These are phyloP conservation scores for Syngnathus acus DNA, from an alignment of 2,797 vertebrate genomes.

Conservation along the genomic window DNA sequence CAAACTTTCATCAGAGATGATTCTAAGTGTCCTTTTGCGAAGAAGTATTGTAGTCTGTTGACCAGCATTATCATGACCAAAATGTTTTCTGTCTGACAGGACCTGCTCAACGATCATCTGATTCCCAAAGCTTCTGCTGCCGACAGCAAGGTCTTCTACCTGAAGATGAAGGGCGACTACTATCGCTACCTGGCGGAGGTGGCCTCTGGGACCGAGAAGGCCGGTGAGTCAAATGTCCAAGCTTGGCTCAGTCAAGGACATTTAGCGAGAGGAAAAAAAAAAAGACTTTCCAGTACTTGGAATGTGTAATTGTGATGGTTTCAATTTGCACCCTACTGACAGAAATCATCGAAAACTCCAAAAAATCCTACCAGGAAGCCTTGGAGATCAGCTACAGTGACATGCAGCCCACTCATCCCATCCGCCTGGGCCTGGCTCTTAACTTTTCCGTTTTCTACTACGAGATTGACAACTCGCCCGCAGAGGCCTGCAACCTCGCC, in stretches of 20 bases:
- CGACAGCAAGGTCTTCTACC: slow-evolving; percentile 96
- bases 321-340: slow-evolving; percentile 13
- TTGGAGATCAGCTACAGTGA: slow-evolving; percentile 83
- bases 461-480: slow-evolving; percentile 88
- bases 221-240: slow-evolving; percentile 57
- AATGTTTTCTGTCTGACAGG: slow-evolving; percentile 59
- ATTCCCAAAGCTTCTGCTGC: slow-evolving; percentile 78
- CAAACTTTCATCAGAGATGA: too few species aligned
- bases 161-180: slow-evolving; percentile 99
- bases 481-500: slow-evolving; percentile 86
- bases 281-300: not conserved
- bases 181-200: slow-evolving; percentile 94
- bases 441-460: slow-evolving; percentile 98
- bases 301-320: not conserved
- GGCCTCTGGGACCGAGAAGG: slow-evolving; percentile 74
- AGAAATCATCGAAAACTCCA: slow-evolving; percentile 79
- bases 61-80: not conserved
- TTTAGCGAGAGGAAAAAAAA: too few species aligned
- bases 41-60: too few species aligned
- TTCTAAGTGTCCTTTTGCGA: too few species aligned
- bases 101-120: slow-evolving; percentile 85
- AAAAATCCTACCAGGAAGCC: slow-evolving; percentile 83
- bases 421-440: slow-evolving; percentile 91
- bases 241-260: too few species aligned
- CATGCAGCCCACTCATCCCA: slow-evolving; percentile 91